Evolutionary conservation across 1,140 invertebrate species (phyloP), one percentile per base, ranked within the genome.

Genomic region (Mactra quadrangularis): DNA sequence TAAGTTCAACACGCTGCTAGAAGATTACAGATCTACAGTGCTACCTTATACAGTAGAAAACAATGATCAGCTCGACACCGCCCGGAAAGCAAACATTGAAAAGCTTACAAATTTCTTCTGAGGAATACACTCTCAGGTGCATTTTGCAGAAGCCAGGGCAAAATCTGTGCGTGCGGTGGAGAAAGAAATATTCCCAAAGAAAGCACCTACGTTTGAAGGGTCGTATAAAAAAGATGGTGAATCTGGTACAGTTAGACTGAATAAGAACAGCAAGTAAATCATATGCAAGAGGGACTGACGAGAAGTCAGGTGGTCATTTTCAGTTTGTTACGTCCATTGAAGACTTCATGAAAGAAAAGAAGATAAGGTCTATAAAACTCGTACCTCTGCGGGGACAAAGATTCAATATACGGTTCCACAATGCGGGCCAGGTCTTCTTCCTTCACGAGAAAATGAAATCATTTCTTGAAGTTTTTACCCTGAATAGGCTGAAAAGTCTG

Each of bases 1-100:
- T n/a, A n/a, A n/a, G n/a, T n/a, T n/a, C n/a, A n/a, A n/a, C n/a
- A n/a, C n/a, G n/a, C n/a, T n/a, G n/a, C n/a, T n/a, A n/a, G n/a
- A n/a, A n/a, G n/a, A n/a, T n/a, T n/a, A n/a, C n/a, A n/a, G n/a
- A n/a, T n/a, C n/a, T n/a, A n/a, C n/a, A n/a, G n/a, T n/a, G n/a
- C n/a, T n/a, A n/a, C n/a, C n/a, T n/a, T n/a, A n/a, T n/a, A 50
- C 45, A 50, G 45, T 50, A 50, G 45, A 50, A 50, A 50, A 50
- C 45, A 11, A 50, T 50, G 45, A 50, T 50, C 45, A 11, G 45
- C 45, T 50, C 19, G 45, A 50, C 19, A 50, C 45, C 19, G 45
- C 45, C 19, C 9, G 45, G 45, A 50, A 50, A 19, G 45, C n/a
- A n/a, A n/a, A n/a, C 19, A 11, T 50, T 9, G 45, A 50, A 19